Conservation (phyloP, 2,797 vertebrate species). For the Perdix hodgsoniae region DNA sequence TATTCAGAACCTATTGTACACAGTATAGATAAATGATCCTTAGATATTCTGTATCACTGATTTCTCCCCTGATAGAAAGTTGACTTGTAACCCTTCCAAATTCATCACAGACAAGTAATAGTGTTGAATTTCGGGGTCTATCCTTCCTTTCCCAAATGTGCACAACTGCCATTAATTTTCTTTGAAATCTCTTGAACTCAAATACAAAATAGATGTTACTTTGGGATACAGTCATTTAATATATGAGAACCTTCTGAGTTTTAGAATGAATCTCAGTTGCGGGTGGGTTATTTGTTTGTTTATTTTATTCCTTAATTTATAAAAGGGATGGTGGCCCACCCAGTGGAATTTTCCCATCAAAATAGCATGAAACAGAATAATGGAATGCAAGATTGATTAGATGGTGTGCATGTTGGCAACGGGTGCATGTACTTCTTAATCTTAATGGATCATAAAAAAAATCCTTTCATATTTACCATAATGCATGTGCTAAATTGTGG, state of each 20-base stretch:
- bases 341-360: slow-evolving; percentile 73
- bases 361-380: slow-evolving; percentile 63
- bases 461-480: slow-evolving; percentile 60
- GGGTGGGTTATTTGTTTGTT: slow-evolving; percentile 62
- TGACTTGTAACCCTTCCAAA: slow-evolving; percentile 17
- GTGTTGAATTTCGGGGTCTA: not conserved
- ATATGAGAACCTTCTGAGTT: slow-evolving; percentile 40
- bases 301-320: slow-evolving; percentile 62
- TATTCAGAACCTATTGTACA: not conserved
- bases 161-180: slow-evolving; percentile 47
- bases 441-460: slow-evolving; percentile 65
- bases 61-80: slow-evolving; percentile 34
- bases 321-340: slow-evolving; percentile 57
- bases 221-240: slow-evolving; percentile 13
- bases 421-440: slow-evolving; percentile 59
- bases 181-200: slow-evolving; percentile 26
- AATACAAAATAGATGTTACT: slow-evolving; percentile 35
- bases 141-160: slow-evolving; percentile 32
- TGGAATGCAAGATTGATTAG: slow-evolving; percentile 66
- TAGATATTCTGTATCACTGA: not conserved
- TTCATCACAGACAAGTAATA: not conserved
- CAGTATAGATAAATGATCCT: slow-evolving; percentile 3
- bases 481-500: slow-evolving; percentile 56
- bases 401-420: slow-evolving; percentile 65
- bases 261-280: slow-evolving; percentile 4